phyloP scores from a whole-genome alignment of 2,797 vertebrate species.

The Scleropages formosus region DNA sequence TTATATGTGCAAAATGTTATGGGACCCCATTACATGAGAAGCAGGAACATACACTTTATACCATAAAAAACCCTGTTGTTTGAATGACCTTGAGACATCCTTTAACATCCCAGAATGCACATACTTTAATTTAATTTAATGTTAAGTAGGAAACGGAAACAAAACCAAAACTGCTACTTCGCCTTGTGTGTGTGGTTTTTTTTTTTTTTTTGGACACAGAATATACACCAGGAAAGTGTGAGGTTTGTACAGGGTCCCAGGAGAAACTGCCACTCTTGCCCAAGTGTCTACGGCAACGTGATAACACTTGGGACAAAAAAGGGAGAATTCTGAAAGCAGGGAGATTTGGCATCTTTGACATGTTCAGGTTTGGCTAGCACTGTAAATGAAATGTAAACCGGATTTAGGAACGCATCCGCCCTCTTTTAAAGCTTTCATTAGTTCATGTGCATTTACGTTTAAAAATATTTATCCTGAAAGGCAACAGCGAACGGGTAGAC shows the following conservation, averaged over 20 bases:
- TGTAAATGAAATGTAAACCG: not conserved
- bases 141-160: slow-evolving; percentile 26
- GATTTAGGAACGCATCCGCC: slow-evolving; percentile 55
- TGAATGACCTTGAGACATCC: slow-evolving; percentile 73
- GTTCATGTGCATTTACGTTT: slow-evolving; percentile 46
- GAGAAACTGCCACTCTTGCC: slow-evolving; percentile 73
- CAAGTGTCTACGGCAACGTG: slow-evolving; percentile 71
- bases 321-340: slow-evolving; percentile 24
- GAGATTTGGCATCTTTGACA: slow-evolving; percentile 6
- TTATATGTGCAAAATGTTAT: slow-evolving; percentile 58
- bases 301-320: slow-evolving; percentile 61
- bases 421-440: slow-evolving; percentile 57
- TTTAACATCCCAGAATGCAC: slow-evolving; percentile 62
- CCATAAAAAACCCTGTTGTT: slow-evolving; percentile 51
- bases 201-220: slow-evolving; percentile 71
- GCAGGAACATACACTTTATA: slow-evolving; percentile 62
- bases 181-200: slow-evolving; percentile 58
- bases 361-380: slow-evolving; percentile 3
- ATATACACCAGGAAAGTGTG: slow-evolving; percentile 74
- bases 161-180: slow-evolving; percentile 46
- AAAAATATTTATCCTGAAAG: slow-evolving; percentile 51
- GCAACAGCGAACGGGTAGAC: slow-evolving; percentile 62
- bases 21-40: slow-evolving; percentile 64
- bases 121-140: slow-evolving; percentile 39
- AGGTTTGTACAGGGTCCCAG: slow-evolving; percentile 65